Conservation (phyloP, 2,888 invertebrate genomes). For the Acronicta aceris region DNA sequence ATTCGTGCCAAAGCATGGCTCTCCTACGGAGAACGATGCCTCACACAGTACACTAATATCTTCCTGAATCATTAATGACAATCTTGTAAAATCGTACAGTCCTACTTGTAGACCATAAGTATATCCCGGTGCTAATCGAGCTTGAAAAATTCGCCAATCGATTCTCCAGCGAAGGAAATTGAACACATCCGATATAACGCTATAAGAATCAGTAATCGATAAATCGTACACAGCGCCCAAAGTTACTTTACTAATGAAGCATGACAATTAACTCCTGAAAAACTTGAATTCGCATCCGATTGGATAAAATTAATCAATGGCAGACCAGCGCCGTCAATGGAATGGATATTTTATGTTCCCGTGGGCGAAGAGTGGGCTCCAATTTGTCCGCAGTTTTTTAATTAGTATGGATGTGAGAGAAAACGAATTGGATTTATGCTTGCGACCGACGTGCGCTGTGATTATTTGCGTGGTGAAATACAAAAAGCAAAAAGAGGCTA, state of each 20-base stretch:
- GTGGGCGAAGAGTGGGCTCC: constrained; percentile 83
- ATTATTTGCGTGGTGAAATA: constrained; percentile 59
- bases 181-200: constrained; percentile 32
- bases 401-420: constrained; percentile 86
- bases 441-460: constrained; percentile 62
- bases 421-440: constrained; percentile 82
- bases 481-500: constrained; percentile 58
- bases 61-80: too few relatives aligned
- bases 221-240: constrained; percentile 59
- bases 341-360: constrained; percentile 88
- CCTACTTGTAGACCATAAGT: too few relatives aligned
- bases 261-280: constrained; percentile 82
- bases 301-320: constrained; percentile 87
- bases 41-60: too few relatives aligned
- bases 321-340: constrained; percentile 73
- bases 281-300: constrained; percentile 82
- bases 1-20: too few relatives aligned
- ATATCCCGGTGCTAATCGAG: too few relatives aligned
- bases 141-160: neutral
- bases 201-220: constrained; percentile 38
- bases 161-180: constrained; percentile 14
- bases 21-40: too few relatives aligned
- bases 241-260: constrained; percentile 75
- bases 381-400: constrained; percentile 88
- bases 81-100: too few relatives aligned